Base-by-base conservation (phyloP, 2,888 invertebrate genomes). In the Merodon equestris region DNA sequence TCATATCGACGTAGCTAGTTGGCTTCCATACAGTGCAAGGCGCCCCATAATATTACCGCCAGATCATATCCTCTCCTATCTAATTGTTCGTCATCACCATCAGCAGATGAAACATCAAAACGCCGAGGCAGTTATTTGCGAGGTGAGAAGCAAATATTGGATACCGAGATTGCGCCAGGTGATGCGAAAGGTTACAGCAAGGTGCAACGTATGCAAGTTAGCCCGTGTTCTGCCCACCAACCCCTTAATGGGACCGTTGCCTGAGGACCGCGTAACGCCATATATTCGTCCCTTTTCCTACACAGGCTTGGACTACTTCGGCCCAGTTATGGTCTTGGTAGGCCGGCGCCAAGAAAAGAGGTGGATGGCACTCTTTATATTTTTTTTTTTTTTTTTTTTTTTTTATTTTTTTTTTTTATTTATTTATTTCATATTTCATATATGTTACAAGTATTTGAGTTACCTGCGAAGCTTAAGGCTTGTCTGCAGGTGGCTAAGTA, bases 201-300 rank as follows among this genome's bases (percentile, higher is more conserved):
- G n/a, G n/a, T n/a, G n/a, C n/a, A n/a, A n/a, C n/a, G n/a, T n/a
- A n/a, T n/a, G 7, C 9, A 47, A 9, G 54, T 34, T 10, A 61
- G 53, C 10, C 77, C 81, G 12, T 12, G n/a, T 3, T n/a, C 56
- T 0, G n/a, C n/a, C n/a, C n/a, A n/a, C n/a, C n/a, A n/a, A n/a
- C n/a, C 81, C 82, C 5, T n/a, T 72, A 15, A 83, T 83, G 83
- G 83, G 74, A 4, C 81, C 61, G 7, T 45, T 81, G 12, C 82
- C 82, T n/a, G 47, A 42, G 10, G 82, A 81, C 19, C 38, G 82
- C 14, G n/a, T 82, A 1, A 81, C 81, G 9, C 82, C 82, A 5
- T 77, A 64, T 18, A 64, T 73, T 0, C 57, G 75, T 3, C 81
- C 82, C 5, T 83, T 83, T 34, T 38, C 61, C 0, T 60, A 77